Conservation (phyloP, 1,140 invertebrate species). For the Lanistes nyassanus region DNA sequence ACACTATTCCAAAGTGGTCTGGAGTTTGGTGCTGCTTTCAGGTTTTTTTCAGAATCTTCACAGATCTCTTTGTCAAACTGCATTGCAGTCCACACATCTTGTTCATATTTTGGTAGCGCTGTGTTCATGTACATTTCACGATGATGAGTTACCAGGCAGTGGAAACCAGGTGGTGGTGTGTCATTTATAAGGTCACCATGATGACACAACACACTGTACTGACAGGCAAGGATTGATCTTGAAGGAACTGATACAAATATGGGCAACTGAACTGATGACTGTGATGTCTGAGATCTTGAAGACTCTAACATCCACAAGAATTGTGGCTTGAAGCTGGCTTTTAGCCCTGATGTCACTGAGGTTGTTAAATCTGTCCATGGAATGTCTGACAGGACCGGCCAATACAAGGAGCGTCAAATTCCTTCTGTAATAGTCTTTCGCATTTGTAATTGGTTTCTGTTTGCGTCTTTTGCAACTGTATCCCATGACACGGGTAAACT, state of each 20-base stretch:
- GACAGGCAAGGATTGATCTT: not conserved
- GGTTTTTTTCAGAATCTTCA: not conserved
- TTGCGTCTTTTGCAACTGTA: not conserved
- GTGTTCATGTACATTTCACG: not conserved
- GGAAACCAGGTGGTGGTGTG: not conserved
- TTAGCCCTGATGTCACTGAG: not conserved
- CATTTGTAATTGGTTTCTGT: not conserved
- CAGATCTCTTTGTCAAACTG: not conserved
- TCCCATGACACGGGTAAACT: not conserved
- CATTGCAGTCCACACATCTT: not conserved
- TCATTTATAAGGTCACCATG: not conserved
- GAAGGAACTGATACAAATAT: not conserved
- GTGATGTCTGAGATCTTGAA: not conserved
- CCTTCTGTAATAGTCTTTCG: not conserved
- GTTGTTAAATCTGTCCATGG: not conserved
- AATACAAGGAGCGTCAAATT: not conserved
- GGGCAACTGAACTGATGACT: not conserved
- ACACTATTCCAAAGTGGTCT: not conserved
- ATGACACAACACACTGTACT: not conserved
- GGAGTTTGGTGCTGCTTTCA: not conserved
- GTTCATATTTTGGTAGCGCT: not conserved
- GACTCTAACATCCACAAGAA: not conserved
- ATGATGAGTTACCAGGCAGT: not conserved
- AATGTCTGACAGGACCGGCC: not conserved
- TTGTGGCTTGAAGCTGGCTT: not conserved